Evolutionary conservation across 2,113 vertebrate genomes (phyloP).

Genomic region (Mionectes macconnelli): DNA sequence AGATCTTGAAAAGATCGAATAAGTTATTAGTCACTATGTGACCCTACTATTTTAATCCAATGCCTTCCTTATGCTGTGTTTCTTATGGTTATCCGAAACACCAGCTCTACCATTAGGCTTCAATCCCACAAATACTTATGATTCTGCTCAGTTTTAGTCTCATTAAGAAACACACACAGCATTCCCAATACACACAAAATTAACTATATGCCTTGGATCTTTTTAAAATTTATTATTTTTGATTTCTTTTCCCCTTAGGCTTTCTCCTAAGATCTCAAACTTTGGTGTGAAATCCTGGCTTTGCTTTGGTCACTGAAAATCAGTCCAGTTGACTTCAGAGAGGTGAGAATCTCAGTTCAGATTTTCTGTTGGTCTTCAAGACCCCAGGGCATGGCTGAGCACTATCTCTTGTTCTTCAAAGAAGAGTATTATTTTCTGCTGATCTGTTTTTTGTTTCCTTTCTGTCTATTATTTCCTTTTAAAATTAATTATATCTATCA

Average conservation of each 20-base stretch:
- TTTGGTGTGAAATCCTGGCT: neutral
- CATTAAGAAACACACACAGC: neutral
- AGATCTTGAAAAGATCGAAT: neutral
- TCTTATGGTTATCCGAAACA: neutral
- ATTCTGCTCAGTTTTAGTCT: neutral
- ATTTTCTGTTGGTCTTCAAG: neutral
- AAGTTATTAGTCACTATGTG: neutral
- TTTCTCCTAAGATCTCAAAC: neutral
- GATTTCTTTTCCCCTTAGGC: rapidly evolving
- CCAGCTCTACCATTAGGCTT: neutral
- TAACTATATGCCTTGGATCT: neutral
- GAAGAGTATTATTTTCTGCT: neutral
- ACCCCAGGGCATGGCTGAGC: neutral
- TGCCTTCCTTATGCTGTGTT: neutral
- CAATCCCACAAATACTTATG: neutral
- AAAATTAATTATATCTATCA: neutral
- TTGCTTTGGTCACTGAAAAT: neutral
- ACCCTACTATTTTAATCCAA: neutral
- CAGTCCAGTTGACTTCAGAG: neutral
- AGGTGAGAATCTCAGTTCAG: neutral
- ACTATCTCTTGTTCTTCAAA: neutral
- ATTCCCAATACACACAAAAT: neutral
- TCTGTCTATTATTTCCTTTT: neutral
- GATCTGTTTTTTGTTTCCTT: too few relatives aligned
- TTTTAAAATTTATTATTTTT: neutral